phyloP scores from a whole-genome alignment of 2,797 vertebrate species.

The Allobates femoralis region DNA sequence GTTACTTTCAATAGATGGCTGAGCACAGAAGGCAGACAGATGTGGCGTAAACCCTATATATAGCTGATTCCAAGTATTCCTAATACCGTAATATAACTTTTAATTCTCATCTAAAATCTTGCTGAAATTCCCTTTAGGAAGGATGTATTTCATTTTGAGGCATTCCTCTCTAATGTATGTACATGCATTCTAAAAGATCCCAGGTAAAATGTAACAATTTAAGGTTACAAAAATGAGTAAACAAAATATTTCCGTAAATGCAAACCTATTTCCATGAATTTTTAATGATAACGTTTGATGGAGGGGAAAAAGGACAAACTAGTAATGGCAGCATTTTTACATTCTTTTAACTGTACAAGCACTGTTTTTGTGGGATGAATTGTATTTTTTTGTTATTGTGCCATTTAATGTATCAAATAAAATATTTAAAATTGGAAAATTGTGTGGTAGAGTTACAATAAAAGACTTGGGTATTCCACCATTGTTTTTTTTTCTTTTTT shows the following conservation, averaged over 20 bases:
- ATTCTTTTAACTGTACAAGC: no score
- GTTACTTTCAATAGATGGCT: constrained; percentile 41
- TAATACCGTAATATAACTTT: background rate
- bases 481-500: no score
- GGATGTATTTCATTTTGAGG: background rate
- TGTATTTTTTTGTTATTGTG: no score
- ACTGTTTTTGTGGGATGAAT: no score
- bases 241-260: background rate
- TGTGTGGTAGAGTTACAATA: no score
- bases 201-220: background rate
- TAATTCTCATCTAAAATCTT: background rate
- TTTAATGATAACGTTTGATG: background rate
- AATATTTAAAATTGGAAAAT: no score
- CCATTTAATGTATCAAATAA: no score
- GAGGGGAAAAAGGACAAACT: background rate
- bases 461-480: no score
- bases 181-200: background rate
- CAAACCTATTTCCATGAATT: background rate
- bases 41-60: constrained; percentile 27
- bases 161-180: no score
- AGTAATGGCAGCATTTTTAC: no score
- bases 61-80: background rate
- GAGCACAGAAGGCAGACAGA: constrained; percentile 54
- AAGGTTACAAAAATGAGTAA: background rate
- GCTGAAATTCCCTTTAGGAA: background rate